A percentile compares a stretch with the other conserved stretches of the same genome.
Evolutionary conservation across 2,888 invertebrate genomes (phyloP).

Genomic region (Chymomyza amoena): DNA sequence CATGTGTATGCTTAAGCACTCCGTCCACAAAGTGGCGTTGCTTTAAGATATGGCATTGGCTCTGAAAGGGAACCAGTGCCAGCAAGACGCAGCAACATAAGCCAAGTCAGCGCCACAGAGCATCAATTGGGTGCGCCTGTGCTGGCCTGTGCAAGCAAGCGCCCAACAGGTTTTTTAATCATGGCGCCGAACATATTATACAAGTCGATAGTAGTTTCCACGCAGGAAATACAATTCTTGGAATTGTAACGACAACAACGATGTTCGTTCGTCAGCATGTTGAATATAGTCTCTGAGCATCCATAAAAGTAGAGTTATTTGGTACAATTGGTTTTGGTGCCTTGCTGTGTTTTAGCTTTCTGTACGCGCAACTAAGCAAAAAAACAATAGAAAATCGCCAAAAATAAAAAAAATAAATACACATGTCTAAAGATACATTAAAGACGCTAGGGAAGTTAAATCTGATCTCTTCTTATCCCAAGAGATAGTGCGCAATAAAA

Average conservation of each 20-base stretch:
- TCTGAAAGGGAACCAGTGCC: background rate
- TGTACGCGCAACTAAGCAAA: no score
- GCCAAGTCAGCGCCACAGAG: background rate
- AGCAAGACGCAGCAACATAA: background rate
- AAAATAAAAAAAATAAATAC: no score
- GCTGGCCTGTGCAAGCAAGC: constrained; percentile 34
- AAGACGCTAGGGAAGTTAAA: background rate
- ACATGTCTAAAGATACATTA: background rate
- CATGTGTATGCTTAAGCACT: background rate
- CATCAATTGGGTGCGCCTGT: background rate
- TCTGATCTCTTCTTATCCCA: background rate
- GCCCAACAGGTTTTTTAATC: constrained; percentile 61
- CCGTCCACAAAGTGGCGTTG: no score
- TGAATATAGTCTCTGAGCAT: background rate
- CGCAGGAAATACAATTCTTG: constrained; percentile 54
- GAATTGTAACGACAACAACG: constrained; percentile 51
- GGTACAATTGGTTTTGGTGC: constrained; percentile 12
- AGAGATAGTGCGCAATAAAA: background rate
- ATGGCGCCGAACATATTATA: constrained; percentile 69
- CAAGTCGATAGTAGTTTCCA: constrained; percentile 63
- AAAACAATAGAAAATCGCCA: no score
- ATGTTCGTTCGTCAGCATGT: background rate
- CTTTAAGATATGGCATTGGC: background rate
- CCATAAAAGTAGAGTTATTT: constrained; percentile 40
- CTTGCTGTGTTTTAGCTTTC: background rate